These are phyloP conservation scores for Nineta flava DNA, from an alignment of 2,888 invertebrate species.

Conservation along the genomic window DNA sequence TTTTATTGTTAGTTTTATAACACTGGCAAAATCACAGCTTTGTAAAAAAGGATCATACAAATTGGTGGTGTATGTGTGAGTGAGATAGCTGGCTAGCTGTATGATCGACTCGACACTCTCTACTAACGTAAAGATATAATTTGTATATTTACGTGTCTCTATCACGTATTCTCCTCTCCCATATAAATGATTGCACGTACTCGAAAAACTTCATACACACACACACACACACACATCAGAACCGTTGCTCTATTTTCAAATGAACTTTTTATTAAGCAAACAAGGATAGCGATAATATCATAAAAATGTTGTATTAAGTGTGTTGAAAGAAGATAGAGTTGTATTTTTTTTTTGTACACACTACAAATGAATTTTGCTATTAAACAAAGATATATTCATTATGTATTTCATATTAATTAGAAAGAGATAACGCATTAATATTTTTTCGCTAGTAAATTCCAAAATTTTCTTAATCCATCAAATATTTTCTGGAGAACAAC, in stretches of 20 bases:
- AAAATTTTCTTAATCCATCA: no score
- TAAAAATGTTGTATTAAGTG: conserved; percentile 1
- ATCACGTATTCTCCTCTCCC: neutral
- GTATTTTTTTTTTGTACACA: no score
- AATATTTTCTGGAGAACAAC: no score
- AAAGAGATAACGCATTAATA: no score
- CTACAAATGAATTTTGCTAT: no score
- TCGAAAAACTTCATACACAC: neutral
- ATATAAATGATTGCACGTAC: neutral
- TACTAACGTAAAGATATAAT: neutral
- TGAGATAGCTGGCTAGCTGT: neutral
- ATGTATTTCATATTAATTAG: no score
- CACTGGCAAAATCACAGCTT: conserved; percentile 16
- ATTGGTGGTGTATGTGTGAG: conserved; percentile 6
- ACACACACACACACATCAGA: neutral
- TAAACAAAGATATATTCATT: no score
- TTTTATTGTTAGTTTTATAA: conserved; percentile 23
- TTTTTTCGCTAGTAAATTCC: no score
- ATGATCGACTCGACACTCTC: neutral
- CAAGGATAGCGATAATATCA: conserved; percentile 4
- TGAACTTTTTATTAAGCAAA: conserved; percentile 6
- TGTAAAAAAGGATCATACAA: conserved; percentile 9
- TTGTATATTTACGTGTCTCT: neutral
- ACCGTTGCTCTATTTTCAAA: conserved; percentile 1
- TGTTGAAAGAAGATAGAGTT: conserved; percentile 1